phyloP scores from a whole-genome alignment of 2,888 invertebrate species.

The Germaria angustata region DNA sequence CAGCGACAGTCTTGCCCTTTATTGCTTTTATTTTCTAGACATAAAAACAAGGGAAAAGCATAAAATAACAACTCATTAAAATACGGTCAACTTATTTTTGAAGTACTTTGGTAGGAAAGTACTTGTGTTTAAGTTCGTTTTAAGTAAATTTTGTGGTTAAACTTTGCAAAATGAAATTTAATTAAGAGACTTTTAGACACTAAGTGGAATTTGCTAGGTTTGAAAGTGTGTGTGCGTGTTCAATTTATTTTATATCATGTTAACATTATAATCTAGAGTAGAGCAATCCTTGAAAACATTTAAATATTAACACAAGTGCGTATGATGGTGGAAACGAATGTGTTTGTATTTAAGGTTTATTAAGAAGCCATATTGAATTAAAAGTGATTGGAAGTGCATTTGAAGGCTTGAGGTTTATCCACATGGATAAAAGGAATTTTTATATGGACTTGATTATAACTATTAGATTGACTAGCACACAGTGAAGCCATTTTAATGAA shows the following conservation, averaged over 20 bases:
- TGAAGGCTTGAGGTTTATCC: constrained; percentile 12
- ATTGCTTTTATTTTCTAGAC: background rate
- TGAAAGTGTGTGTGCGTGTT: background rate
- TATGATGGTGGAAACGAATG: background rate
- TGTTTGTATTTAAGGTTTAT: constrained; percentile 16
- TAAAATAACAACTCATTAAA: constrained; percentile 55
- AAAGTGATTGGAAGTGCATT: constrained; percentile 28
- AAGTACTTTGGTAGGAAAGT: constrained; percentile 54
- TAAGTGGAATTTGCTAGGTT: constrained; percentile 45
- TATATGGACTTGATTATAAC: background rate
- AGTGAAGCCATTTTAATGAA: background rate
- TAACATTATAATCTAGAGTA: constrained; percentile 7
- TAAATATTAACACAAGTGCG: constrained; percentile 12
- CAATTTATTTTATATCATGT: background rate
- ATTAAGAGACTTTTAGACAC: constrained; percentile 64
- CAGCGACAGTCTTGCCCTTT: background rate
- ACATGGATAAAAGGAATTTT: background rate
- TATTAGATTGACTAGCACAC: too few species aligned
- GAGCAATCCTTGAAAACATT: constrained; percentile 18
- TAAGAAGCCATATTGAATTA: constrained; percentile 25
- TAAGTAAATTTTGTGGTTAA: constrained; percentile 65
- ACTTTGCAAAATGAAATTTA: constrained; percentile 64
- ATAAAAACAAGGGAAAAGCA: constrained; percentile 10
- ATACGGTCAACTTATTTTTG: constrained; percentile 58
- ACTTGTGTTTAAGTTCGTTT: constrained; percentile 56